These are phyloP conservation scores for Origma solitaria DNA, from an alignment of 2,113 vertebrate genomes.

Conservation along the genomic window DNA sequence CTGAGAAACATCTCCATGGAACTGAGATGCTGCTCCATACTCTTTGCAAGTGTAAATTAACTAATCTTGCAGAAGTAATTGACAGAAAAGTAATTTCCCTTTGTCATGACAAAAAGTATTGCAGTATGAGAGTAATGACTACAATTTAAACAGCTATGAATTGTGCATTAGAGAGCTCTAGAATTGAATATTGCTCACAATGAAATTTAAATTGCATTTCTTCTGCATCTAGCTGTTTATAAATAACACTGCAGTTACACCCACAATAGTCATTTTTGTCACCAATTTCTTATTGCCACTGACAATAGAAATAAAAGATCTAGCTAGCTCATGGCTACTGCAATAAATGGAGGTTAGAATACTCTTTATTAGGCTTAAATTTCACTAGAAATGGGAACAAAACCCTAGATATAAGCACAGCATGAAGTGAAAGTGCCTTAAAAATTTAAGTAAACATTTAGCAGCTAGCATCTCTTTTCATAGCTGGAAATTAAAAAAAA, in stretches of 20 bases:
- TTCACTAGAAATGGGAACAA: neutral
- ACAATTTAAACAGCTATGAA: slow-evolving; percentile 49
- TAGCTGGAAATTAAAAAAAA: neutral
- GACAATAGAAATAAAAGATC: neutral
- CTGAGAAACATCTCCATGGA: neutral
- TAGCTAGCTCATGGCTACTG: neutral
- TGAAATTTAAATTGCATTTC: slow-evolving; percentile 54
- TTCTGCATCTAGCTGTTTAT: slow-evolving; percentile 48
- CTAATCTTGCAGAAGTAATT: slow-evolving; percentile 37
- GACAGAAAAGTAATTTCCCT: slow-evolving; percentile 52
- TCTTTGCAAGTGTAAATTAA: slow-evolving; percentile 38
- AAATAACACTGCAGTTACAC: slow-evolving; percentile 38
- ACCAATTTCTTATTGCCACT: slow-evolving; percentile 1
- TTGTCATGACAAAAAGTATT: slow-evolving; percentile 51
- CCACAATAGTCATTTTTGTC: neutral
- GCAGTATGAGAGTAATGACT: slow-evolving; percentile 48
- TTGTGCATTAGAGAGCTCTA: slow-evolving; percentile 48
- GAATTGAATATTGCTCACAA: slow-evolving; percentile 17
- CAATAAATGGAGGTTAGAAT: neutral
- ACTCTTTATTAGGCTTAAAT: neutral
- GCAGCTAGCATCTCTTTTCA: neutral
- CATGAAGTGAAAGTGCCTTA: neutral
- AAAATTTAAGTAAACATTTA: neutral
- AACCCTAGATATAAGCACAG: neutral
- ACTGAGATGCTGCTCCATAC: neutral